These are phyloP conservation scores for Antheraea pernyi DNA, from an alignment of 1,140 invertebrate species.

Conservation along the genomic window DNA sequence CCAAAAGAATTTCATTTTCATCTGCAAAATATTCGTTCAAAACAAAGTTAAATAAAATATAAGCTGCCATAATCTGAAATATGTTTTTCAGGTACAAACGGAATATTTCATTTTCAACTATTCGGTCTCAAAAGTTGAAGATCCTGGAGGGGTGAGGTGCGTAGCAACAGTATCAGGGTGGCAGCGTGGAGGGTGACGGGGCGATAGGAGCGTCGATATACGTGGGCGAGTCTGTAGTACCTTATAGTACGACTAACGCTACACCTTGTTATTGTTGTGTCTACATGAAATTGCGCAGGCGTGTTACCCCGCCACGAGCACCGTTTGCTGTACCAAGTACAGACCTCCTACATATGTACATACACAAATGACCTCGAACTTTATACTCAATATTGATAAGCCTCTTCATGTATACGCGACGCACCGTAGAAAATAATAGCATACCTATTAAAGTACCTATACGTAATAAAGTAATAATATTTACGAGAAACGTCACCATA, in stretches of 20 bases:
- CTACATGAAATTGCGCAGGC: slow-evolving; percentile 62
- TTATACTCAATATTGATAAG: slow-evolving; percentile 46
- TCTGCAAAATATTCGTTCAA: not conserved
- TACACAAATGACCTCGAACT: slow-evolving; percentile 60
- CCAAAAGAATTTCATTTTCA: not conserved
- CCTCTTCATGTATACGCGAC: not conserved
- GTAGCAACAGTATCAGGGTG: slow-evolving; percentile 45
- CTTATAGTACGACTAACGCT: slow-evolving; percentile 63
- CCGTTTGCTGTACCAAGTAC: slow-evolving; percentile 28
- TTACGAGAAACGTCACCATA: not conserved
- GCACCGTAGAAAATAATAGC: too few relatives aligned
- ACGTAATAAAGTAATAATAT: not conserved
- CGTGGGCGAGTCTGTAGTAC: slow-evolving; percentile 78
- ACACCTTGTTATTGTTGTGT: slow-evolving; percentile 66
- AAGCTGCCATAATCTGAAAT: not conserved
- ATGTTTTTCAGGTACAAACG: not conserved
- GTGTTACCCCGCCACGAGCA: slow-evolving; percentile 29
- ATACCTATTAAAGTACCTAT: not conserved
- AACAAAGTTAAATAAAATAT: slow-evolving; percentile 2
- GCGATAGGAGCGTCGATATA: slow-evolving; percentile 35
- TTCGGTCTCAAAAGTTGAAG: slow-evolving; percentile 21
- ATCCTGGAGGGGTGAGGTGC: slow-evolving; percentile 28
- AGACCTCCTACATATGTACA: slow-evolving; percentile 9
- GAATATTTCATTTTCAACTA: slow-evolving; percentile 26
- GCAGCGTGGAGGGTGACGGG: slow-evolving; percentile 20